Percentiles rank a stretch among this genome's conserved stretches.
These are phyloP conservation scores for Ladona fulva DNA, from an alignment of 1,140 invertebrate genomes.

Conservation along the genomic window DNA sequence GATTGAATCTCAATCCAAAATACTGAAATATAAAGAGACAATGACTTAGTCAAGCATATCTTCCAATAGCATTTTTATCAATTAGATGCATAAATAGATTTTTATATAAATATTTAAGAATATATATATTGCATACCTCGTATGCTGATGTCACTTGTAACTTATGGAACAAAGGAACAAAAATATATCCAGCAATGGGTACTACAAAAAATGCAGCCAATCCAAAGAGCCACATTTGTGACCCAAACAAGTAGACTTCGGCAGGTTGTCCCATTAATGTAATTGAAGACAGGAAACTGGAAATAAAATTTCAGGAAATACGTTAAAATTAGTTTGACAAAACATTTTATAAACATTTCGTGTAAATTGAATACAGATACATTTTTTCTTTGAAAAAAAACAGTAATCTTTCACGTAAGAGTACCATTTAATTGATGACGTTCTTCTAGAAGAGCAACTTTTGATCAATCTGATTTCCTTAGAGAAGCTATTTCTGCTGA, in stretches of 20 bases:
- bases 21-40: constrained; percentile 27
- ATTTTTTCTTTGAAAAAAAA: too few species aligned
- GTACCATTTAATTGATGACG: too few species aligned
- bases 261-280: constrained; percentile 48
- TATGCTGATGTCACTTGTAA: constrained; percentile 33
- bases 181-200: constrained; percentile 41
- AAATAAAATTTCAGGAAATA: constrained; percentile 23
- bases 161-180: constrained; percentile 46
- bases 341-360: too few species aligned
- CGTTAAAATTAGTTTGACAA: too few species aligned
- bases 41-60: background rate
- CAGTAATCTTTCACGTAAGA: too few species aligned
- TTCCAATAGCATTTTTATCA: background rate
- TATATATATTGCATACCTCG: constrained; percentile 23
- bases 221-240: constrained; percentile 37
- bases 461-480: too few species aligned
- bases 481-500: too few species aligned
- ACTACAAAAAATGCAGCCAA: constrained; percentile 38
- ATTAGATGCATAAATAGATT: background rate
- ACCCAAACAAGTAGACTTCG: constrained; percentile 44
- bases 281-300: constrained; percentile 48
- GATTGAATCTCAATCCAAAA: constrained; percentile 1
- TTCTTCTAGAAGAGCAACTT: too few species aligned
- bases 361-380: too few species aligned
- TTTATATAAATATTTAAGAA: background rate